Percentiles rank a stretch among this genome's conserved stretches.
Conservation (phyloP, 1,140 invertebrate genomes). For the Meloidogyne hapla region DNA sequence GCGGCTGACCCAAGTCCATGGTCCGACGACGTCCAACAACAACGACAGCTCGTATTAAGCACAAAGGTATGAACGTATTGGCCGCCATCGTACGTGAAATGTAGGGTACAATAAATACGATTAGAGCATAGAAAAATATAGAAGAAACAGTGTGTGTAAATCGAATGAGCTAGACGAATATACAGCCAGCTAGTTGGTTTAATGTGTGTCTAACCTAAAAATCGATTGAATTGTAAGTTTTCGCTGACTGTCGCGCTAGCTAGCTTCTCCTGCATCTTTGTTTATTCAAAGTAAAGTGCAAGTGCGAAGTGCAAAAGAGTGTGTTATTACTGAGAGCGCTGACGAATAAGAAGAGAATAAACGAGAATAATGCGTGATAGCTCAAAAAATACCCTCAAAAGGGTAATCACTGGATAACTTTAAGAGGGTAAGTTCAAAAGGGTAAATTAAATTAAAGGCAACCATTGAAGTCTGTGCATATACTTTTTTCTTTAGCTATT, state of each 20-base stretch:
- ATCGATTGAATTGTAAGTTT: conserved; percentile 1
- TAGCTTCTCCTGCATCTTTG: not conserved
- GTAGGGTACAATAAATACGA: not conserved
- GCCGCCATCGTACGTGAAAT: conserved; percentile 4
- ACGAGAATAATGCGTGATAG: not conserved
- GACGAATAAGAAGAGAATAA: not conserved
- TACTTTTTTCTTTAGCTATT: too few relatives aligned
- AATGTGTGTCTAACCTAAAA: not conserved
- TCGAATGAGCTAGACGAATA: not conserved
- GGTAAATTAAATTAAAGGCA: too few relatives aligned
- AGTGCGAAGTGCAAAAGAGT: conserved; percentile 2
- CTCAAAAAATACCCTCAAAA: too few relatives aligned
- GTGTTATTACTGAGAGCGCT: not conserved
- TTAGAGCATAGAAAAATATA: not conserved
- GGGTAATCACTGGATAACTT: too few relatives aligned
- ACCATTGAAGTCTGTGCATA: too few relatives aligned
- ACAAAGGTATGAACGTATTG: conserved; percentile 1
- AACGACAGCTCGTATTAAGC: not conserved
- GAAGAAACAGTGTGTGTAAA: not conserved
- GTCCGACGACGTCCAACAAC: conserved; percentile 1
- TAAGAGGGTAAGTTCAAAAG: too few relatives aligned
- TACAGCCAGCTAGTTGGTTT: not conserved
- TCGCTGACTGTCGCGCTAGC: not conserved
- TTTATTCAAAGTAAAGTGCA: not conserved
- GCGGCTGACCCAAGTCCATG: not conserved